phyloP scores from a whole-genome alignment of 2,888 invertebrate genomes.

The Ichneumon xanthorius region DNA sequence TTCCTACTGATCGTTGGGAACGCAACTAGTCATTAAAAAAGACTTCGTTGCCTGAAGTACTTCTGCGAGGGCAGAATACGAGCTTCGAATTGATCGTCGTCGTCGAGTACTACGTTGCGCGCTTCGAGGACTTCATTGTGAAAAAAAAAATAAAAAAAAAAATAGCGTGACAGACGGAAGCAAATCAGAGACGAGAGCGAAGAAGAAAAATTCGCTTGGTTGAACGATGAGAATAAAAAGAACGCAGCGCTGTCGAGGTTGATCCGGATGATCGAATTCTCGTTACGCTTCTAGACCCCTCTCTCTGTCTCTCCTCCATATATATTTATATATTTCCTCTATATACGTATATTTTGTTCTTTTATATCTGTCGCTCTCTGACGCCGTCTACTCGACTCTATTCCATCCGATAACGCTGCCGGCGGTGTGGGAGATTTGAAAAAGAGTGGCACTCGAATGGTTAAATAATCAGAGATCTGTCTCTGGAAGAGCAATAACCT shows the following conservation, averaged over 20 bases:
- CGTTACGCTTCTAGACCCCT: constrained; percentile 41
- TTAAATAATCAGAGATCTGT: constrained; percentile 49
- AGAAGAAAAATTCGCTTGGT: constrained; percentile 49
- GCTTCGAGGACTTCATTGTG: constrained; percentile 49
- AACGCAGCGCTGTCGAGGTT: constrained; percentile 49
- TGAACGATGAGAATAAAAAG: constrained; percentile 28
- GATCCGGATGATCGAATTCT: constrained; percentile 65
- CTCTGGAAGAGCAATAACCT: constrained; percentile 32
- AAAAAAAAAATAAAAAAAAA: constrained; percentile 19
- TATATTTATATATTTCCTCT: not conserved
- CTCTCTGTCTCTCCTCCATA: not conserved
- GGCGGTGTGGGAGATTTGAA: constrained; percentile 13
- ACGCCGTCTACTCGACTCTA: not conserved
- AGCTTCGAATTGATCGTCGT: constrained; percentile 29
- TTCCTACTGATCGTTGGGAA: not conserved
- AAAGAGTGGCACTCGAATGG: constrained; percentile 38
- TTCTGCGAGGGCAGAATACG: not conserved
- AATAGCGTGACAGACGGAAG: constrained; percentile 34
- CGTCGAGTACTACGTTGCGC: constrained; percentile 29
- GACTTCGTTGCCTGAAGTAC: not conserved
- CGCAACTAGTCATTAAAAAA: constrained; percentile 21
- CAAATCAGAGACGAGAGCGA: constrained; percentile 14
- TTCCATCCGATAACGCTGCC: constrained; percentile 1
- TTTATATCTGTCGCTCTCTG: not conserved
- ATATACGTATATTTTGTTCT: not conserved